Evolutionary conservation across 2,113 vertebrate genomes (phyloP).

Genomic region (Misgurnus mizolepis): DNA sequence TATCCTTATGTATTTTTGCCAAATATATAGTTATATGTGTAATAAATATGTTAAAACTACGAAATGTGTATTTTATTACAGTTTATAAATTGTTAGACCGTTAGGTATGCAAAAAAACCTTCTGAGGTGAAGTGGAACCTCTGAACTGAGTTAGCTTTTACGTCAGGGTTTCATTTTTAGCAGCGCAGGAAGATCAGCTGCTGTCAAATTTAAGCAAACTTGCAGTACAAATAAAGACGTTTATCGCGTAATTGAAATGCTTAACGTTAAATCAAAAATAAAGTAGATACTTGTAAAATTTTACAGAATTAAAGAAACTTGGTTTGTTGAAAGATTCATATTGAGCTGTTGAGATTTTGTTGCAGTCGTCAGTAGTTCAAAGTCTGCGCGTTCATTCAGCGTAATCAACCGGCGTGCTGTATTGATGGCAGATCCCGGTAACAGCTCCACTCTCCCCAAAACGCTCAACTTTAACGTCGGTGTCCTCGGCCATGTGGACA

Average conservation of each 20-base stretch:
- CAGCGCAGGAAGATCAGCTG: constrained; percentile 43
- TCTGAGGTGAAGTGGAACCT: constrained; percentile 12
- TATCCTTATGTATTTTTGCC: background rate
- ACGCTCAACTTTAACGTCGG: constrained; percentile 93
- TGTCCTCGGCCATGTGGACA: constrained; percentile 95
- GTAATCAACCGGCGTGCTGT: background rate
- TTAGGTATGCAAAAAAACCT: background rate
- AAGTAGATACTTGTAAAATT: background rate
- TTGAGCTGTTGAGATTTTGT: background rate
- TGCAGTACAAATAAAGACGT: background rate
- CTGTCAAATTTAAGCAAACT: constrained; percentile 22
- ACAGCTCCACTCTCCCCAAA: constrained; percentile 29
- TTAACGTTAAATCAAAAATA: background rate
- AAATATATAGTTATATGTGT: background rate
- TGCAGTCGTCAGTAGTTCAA: constrained; percentile 7
- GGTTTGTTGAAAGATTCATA: background rate
- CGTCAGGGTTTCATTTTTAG: constrained; percentile 26
- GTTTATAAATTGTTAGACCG: background rate
- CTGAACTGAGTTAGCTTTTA: background rate
- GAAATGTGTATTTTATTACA: background rate
- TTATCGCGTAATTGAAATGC: background rate
- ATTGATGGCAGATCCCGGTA: constrained; percentile 64
- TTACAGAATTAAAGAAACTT: background rate
- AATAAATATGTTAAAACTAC: background rate
- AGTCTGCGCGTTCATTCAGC: constrained; percentile 10